phyloP scores from a whole-genome alignment of 2,797 vertebrate genomes.

The Pyrocephalus nanus region DNA sequence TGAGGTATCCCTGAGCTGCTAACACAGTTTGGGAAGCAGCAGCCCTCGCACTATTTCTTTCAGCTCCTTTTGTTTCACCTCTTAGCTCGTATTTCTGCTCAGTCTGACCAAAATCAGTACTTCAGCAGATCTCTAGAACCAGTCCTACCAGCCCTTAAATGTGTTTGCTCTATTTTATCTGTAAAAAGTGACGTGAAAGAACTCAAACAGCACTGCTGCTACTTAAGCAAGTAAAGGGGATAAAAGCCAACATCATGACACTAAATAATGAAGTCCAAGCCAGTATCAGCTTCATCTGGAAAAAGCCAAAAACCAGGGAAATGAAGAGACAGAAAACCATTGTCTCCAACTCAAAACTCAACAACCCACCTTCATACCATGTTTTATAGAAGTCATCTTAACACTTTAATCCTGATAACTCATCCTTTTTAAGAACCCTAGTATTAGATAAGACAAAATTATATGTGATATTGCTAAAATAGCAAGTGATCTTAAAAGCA shows the following conservation, averaged over 20 bases:
- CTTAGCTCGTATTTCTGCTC: background rate
- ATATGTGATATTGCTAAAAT: background rate
- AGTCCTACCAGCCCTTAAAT: background rate
- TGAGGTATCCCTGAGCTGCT: background rate
- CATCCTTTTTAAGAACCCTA: background rate
- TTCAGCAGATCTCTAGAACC: background rate
- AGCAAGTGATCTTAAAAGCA: background rate
- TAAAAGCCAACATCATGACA: background rate
- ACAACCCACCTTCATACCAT: background rate
- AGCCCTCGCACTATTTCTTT: background rate
- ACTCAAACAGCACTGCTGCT: background rate
- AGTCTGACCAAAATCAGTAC: background rate
- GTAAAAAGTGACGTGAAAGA: background rate
- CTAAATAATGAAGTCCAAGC: background rate
- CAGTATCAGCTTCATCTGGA: background rate
- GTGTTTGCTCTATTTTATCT: background rate
- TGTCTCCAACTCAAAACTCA: background rate
- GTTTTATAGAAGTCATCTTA: background rate
- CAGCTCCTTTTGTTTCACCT: background rate
- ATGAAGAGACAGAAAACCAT: background rate
- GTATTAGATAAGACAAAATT: background rate
- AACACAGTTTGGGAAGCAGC: background rate
- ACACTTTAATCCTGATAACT: background rate
- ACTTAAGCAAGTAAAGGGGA: background rate
- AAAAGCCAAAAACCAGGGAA: background rate